Evolutionary conservation across 2,797 vertebrate genomes (phyloP), one percentile per base, ranked within the genome.

Genomic region (Malurus leucopterus): DNA sequence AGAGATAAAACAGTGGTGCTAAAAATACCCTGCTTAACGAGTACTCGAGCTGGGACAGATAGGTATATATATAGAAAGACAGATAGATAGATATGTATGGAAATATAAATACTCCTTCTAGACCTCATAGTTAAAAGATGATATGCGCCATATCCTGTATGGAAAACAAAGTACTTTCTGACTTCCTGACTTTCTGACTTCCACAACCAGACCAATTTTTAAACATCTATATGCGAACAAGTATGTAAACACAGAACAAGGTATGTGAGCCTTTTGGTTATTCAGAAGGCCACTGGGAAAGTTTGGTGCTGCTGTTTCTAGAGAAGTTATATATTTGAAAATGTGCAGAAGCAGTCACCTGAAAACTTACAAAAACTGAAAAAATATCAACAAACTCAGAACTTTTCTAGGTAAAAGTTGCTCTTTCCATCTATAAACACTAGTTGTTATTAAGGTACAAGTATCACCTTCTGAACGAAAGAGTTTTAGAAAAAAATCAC

Each of bases 1-100:
- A 89, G 81, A 95, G 79, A 89, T 93, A 93, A 94, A 97, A 86
- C 51, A 86, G 89, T 76, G 59, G 94, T 94, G 59, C 86, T 95
- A 76, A 93, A 84, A 95, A 95, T n/a, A 44, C 43, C 43, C 43
- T 44, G 43, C 20, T 44, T 44, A 44, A 44, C 20, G 43, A 11
- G 43, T 44, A 44, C 43, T 20, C 21, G 43, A 44, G 43, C 43
- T 20, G 20, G 43, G 20, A 44, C 19, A 44, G 43, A 44, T 11
- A 20, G 43, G 21, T 43, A 43, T 16, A 43, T 43, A 43, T 16
- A 44, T 21, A 44, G 43, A 44, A 11, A 44, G 43, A 44, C 11
- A 44, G 20, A 44, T 21, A 44, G 43, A 44, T 43, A 43, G 17
- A 44, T 44, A 44, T 21, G 11, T 44, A 44, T 16, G 43, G 26